Base-by-base conservation (phyloP, 2,797 vertebrate genomes). In the Petrocephalus sullivani region DNA sequence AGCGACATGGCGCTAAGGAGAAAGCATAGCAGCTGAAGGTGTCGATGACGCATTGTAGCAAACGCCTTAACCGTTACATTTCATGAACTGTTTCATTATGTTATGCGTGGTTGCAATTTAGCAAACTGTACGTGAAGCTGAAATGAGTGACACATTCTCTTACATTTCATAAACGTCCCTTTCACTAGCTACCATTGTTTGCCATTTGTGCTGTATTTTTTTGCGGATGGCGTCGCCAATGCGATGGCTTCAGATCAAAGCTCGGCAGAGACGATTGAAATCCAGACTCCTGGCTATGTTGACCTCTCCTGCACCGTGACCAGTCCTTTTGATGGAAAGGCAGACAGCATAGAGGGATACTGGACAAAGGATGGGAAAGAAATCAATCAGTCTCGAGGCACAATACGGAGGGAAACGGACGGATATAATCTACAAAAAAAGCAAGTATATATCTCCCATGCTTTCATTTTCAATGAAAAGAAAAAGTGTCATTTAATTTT, bases 341-440 rank as follows among this genome's bases (percentile, higher is more conserved):
- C 71, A 16, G 90, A 89, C 53, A 94, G 90, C 89, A 90, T 96
- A 51, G 94, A 94, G 0, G 95, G 95, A 46, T 92, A 87, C 16
- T 99, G 98, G 98, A 96, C 56, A 57, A 97, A 89, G 89, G 95
- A 93, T 54, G 94, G 91, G 4, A 33, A 90, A 33, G 91, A 92
- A 49, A 90, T 98, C 1, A 28, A 89, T 87, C 89, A 92, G 86
- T 92, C 93, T n/a, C 92, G 16, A 2, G 71, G 91, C 58, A 71
- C 84, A 0, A 90, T 92, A 89, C 92, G 8, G 54, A 67, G 89
- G 89, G 89, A 91, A 64, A 92, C 91, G 5, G 92, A 91, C 3
- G 92, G 91, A 51, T 95, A 94, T 86, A 60, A 91, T 23, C 91
- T 96, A 3, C 92, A 83, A 89, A 88, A 46, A 89, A 89, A 1